These are phyloP conservation scores for human DNA, from an alignment of 2,113 vertebrate species.

Conservation along the genomic window DNA sequence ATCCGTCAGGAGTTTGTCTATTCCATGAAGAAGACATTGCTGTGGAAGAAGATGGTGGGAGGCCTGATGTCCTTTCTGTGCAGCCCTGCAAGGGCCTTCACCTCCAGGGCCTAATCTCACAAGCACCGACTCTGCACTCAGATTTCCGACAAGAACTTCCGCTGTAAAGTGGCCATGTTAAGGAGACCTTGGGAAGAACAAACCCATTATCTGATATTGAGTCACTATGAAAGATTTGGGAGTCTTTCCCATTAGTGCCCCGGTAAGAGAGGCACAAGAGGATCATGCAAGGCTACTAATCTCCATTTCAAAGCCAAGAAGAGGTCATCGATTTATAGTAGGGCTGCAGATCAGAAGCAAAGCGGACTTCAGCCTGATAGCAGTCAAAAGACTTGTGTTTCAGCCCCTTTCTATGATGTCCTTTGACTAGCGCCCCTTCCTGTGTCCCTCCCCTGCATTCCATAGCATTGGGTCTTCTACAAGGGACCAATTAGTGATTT, in stretches of 20 bases:
- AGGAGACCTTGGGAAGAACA: conserved; percentile 12
- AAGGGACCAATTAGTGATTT: not conserved
- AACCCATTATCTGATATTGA: conserved; percentile 1
- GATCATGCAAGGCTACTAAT: not conserved
- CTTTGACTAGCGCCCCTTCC: not conserved
- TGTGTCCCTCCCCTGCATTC: fast-evolving
- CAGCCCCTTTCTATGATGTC: not conserved
- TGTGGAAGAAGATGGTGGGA: not conserved
- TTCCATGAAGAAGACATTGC: not conserved
- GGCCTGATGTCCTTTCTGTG: not conserved
- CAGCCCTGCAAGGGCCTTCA: not conserved
- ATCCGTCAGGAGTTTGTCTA: not conserved
- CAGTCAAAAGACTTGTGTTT: not conserved
- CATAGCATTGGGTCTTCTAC: fast-evolving
- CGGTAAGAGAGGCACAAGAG: not conserved
- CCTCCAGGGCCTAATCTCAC: not conserved
- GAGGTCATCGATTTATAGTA: not conserved
- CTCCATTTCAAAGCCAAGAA: not conserved
- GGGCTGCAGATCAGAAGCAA: not conserved
- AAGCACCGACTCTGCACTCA: not conserved
- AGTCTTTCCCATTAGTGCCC: not conserved
- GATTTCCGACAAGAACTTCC: not conserved
- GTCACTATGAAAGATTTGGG: conserved; percentile 1
- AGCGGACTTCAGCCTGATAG: not conserved
- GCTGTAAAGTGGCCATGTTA: conserved; percentile 11